Conservation (phyloP, 1,140 invertebrate genomes). For the Venustaconcha ellipsiformis region DNA sequence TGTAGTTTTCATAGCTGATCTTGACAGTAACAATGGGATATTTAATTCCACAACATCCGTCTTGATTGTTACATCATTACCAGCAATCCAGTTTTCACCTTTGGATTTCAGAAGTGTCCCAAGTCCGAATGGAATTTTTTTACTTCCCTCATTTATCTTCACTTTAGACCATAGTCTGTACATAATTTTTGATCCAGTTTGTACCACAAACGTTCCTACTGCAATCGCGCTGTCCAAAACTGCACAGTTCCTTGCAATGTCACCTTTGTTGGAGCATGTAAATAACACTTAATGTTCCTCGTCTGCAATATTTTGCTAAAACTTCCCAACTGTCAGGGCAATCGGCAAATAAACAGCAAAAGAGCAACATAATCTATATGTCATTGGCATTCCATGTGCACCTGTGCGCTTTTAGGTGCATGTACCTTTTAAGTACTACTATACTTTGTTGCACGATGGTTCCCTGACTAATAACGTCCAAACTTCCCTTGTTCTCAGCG, state of each 20-base stretch:
- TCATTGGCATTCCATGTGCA: slow-evolving; percentile 20
- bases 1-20: slow-evolving; percentile 28
- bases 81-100: slow-evolving; percentile 11
- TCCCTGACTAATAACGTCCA: slow-evolving; percentile 11
- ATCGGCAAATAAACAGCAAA: slow-evolving; percentile 35
- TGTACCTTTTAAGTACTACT: not conserved
- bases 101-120: slow-evolving; percentile 20
- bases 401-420: slow-evolving; percentile 5
- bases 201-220: slow-evolving; percentile 36
- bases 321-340: slow-evolving; percentile 45
- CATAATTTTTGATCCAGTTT: slow-evolving; percentile 17
- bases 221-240: slow-evolving; percentile 41
- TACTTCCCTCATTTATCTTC: slow-evolving; percentile 5
- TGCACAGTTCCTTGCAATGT: slow-evolving; percentile 35
- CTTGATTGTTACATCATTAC: slow-evolving; percentile 16
- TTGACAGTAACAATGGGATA: slow-evolving; percentile 35
- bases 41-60: slow-evolving; percentile 37
- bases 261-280: slow-evolving; percentile 24
- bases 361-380: slow-evolving; percentile 39
- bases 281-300: slow-evolving; percentile 27
- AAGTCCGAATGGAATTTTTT: slow-evolving; percentile 33
- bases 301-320: slow-evolving; percentile 27
- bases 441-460: not conserved
- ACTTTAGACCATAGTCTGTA: slow-evolving; percentile 18
- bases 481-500: slow-evolving; percentile 6